Base-by-base conservation (phyloP, 2,888 invertebrate genomes). In the Carterocephalus palaemon region DNA sequence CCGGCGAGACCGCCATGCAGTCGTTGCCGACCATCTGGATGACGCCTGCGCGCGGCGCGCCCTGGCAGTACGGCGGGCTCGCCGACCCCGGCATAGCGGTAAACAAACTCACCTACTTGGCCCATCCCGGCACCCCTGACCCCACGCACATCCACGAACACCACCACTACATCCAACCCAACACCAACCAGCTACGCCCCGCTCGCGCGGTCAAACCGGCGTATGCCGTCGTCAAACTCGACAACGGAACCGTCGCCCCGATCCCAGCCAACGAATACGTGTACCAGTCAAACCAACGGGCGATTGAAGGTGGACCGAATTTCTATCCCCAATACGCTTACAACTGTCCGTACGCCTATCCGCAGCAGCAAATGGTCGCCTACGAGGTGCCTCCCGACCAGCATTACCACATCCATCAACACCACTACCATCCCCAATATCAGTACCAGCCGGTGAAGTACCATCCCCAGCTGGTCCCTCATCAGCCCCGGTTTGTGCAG, bases 21-120 rank as follows among this genome's bases (percentile, higher is more conserved):
- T 48, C 47, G 1, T 42, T 46, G 7, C 46, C 48, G 37, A 47
- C 52, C 46, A 53, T 52, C 16, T 56, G 53, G 53, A 53, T 54
- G 12, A 48, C 50, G 3, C 47, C 56, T 1, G 42, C 48, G 5
- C 53, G 49, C 2, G 51, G 47, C 28, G 49, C 47, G 10, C 53
- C 49, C 8, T 53, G 51, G 51, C 47, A 45, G 17, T 26, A 26
- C 26, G 3, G 6, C 12, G 12, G 12, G 10, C 10, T 49, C 2
- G 48, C 45, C 5, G 52, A 47, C 16, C 24, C 20, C n/a, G 45
- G 46, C 16, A 9, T 46, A 13, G 41, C 42, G 46, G 52, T 54
- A 53, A 38, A 29, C 5, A 40, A 31, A 23, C 23, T 23, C 15
- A 40, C 22, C 24, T 24, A 24, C 24, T 16, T 24, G 24, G 9